Base-by-base conservation (phyloP, 2,888 invertebrate genomes). In the Melinopterus prodromus region DNA sequence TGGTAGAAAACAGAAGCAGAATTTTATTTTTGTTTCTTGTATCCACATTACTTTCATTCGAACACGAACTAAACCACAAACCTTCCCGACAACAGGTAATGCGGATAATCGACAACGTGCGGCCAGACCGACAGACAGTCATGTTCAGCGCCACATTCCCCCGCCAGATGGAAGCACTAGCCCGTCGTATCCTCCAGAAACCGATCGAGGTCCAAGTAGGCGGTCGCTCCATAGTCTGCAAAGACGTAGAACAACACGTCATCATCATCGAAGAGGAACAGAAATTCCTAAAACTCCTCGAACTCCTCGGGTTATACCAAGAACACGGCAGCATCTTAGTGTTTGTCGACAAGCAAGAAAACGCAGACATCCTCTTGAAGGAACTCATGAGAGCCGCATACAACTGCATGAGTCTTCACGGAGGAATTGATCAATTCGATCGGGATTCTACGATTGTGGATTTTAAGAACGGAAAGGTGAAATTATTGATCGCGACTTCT, bases 141-240 rank as follows among this genome's bases (percentile, higher is more conserved):
- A 96, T 99, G 94, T 99, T 99, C 89, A 98, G 98, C 84, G 99
- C 99, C 0, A 99, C 99, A 0, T 99, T 99, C 89, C 99, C 99
- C 0, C 92, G 99, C 0, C 98, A 98, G 90, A 99, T 99, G 99
- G 99, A 99, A 89, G 99, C 99, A 0, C 90, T 99, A 12, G 99
- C 99, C 0, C 91, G 99, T 16, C 92, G 98, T 83, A 98, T 99
- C 85, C 90, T 99, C 6, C 95, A 95, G 84, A 96, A 97, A 88
- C 99, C 99, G 0, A 95, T 99, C 71, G 99, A 99, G 91, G 97
- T 99, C 37, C 97, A 97, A 91, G 99, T 99, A 3, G 98, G 99
- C 5, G 99, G 99, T 0, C 92, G 99, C 70, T 98, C 98, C 81
- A 94, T 99, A 0, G 99, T 99, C 0, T 99, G 99, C 90, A 98